Conservation (phyloP, 2,888 invertebrate species). For the Therioaphis trifolii region DNA sequence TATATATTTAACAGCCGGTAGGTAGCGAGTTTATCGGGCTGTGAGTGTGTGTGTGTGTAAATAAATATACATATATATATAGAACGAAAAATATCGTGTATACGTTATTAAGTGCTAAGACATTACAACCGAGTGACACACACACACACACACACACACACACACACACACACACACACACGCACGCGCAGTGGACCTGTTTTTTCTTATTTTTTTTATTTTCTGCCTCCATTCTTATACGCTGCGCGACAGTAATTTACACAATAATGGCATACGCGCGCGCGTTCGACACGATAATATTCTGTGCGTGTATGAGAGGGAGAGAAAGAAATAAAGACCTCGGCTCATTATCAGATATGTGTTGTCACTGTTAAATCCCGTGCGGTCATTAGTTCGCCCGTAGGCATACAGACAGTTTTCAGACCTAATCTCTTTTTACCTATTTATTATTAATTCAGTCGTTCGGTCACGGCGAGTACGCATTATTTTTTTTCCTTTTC, state of each 20-base stretch:
- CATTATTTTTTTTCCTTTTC: neutral
- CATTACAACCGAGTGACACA: constrained; percentile 56
- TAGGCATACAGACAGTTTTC: constrained; percentile 5
- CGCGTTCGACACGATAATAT: too few species aligned
- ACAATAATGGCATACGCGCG: constrained; percentile 33
- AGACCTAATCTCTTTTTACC: constrained; percentile 53
- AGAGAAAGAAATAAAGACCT: constrained; percentile 1
- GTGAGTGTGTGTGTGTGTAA: neutral
- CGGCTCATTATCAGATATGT: constrained; percentile 41
- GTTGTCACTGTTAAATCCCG: constrained; percentile 43
- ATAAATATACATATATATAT: neutral
- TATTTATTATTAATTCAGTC: constrained; percentile 50
- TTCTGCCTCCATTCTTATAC: neutral
- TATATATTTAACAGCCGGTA: neutral
- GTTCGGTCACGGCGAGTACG: constrained; percentile 41
- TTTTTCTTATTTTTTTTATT: constrained; percentile 11
- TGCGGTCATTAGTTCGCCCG: neutral
- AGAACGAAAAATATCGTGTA: constrained; percentile 26
- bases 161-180: neutral
- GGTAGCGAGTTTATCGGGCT: neutral
- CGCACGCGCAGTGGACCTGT: constrained; percentile 38
- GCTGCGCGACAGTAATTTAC: constrained; percentile 44
- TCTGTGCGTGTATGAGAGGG: neutral
- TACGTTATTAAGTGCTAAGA: constrained; percentile 59
- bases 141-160: neutral